These are phyloP conservation scores for Tiliacea aurago DNA, from an alignment of 2,888 invertebrate genomes.

Conservation along the genomic window DNA sequence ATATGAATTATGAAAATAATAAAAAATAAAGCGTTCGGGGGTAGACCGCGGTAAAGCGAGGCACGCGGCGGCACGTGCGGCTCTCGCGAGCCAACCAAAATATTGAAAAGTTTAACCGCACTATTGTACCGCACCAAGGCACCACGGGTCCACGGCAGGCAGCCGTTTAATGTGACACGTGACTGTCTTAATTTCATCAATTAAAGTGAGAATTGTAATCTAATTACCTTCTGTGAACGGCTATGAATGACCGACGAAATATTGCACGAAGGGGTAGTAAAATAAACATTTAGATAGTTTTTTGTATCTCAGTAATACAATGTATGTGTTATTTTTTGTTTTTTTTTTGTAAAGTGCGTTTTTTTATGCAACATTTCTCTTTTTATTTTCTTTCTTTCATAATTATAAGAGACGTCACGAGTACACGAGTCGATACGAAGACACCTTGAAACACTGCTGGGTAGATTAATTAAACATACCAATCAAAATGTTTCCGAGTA, in stretches of 20 bases:
- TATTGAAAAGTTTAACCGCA: constrained; percentile 89
- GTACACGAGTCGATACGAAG: too few species aligned
- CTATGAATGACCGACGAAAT: constrained; percentile 41
- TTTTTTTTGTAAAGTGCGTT: too few species aligned
- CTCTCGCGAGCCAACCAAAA: constrained; percentile 80
- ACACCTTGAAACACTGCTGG: neutral
- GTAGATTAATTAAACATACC: neutral
- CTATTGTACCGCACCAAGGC: constrained; percentile 70
- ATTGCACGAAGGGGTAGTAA: constrained; percentile 15
- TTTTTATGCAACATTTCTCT: too few species aligned
- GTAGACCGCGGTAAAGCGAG: constrained; percentile 85
- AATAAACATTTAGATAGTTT: neutral
- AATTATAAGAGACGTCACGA: too few species aligned
- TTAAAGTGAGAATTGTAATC: constrained; percentile 81
- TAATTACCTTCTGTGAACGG: constrained; percentile 69
- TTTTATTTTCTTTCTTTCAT: too few species aligned
- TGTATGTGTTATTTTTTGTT: too few species aligned
- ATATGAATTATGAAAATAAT: constrained; percentile 91
- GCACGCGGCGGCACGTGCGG: constrained; percentile 88
- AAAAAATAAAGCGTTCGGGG: constrained; percentile 85
- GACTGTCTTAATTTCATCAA: constrained; percentile 84
- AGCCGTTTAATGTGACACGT: constrained; percentile 82
- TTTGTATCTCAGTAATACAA: neutral
- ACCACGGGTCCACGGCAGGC: constrained; percentile 54
- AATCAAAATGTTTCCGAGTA: neutral